Conservation (phyloP, 1,140 invertebrate species). For the Neoseiulus cucumeris region DNA sequence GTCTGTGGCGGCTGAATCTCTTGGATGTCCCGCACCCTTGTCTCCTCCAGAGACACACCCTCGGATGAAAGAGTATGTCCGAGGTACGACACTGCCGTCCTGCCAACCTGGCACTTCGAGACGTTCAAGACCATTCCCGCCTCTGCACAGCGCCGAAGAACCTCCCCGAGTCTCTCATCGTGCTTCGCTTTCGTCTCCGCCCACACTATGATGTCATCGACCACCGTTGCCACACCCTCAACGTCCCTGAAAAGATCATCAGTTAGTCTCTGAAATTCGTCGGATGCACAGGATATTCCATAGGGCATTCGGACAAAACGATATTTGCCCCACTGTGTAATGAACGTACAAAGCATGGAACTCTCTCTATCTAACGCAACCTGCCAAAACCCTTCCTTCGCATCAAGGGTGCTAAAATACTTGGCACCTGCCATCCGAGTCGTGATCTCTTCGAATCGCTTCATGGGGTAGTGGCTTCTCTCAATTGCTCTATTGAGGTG, state of each 20-base stretch:
- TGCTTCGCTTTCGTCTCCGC: too few relatives aligned
- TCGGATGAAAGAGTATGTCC: too few relatives aligned
- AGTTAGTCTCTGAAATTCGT: background rate
- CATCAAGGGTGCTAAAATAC: background rate
- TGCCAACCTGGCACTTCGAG: too few relatives aligned
- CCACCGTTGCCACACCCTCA: background rate
- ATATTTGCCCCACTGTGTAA: background rate
- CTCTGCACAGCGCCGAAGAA: too few relatives aligned
- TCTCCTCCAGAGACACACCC: too few relatives aligned
- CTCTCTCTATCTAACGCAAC: too few relatives aligned
- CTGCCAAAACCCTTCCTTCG: too few relatives aligned
- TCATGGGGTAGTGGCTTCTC: constrained; percentile 2
- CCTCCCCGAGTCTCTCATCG: too few relatives aligned
- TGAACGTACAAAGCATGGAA: background rate
- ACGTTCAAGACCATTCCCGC: too few relatives aligned
- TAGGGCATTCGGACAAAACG: background rate
- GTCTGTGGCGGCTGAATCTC: background rate
- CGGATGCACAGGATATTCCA: background rate
- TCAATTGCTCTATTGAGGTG: constrained; percentile 22
- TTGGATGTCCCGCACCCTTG: background rate
- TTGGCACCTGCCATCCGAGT: background rate
- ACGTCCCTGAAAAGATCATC: background rate
- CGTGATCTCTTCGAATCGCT: background rate
- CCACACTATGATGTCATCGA: too few relatives aligned
- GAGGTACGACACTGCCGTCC: too few relatives aligned